A percentile compares a stretch with the other conserved stretches of the same genome.
These are phyloP conservation scores for Montipora capitata DNA, from an alignment of 92 coral and sea anemone species.

Conservation along the genomic window DNA sequence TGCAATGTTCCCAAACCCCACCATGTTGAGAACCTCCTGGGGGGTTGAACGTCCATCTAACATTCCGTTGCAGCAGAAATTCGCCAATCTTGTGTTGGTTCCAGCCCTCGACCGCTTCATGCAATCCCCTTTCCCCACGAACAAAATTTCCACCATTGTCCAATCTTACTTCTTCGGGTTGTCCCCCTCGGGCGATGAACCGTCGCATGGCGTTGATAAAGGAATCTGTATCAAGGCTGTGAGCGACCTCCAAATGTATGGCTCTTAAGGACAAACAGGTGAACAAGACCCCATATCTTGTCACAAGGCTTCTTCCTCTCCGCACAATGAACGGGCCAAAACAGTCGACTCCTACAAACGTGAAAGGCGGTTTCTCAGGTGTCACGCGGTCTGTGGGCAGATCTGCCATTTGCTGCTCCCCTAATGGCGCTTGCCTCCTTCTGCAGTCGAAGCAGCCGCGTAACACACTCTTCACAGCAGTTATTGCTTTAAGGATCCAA, in stretches of 20 bases:
- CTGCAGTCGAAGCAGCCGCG: constrained; percentile 44
- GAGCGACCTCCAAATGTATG: constrained; percentile 1
- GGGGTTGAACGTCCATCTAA: too few species aligned
- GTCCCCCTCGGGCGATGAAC: not conserved
- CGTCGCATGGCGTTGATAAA: too few species aligned
- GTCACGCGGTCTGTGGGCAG: constrained; percentile 46
- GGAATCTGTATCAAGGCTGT: not conserved
- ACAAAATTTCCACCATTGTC: too few species aligned
- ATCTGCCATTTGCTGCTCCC: constrained; percentile 70
- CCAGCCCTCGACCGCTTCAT: constrained; percentile 25
- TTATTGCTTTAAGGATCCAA: constrained; percentile 35
- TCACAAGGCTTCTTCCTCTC: too few species aligned
- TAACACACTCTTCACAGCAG: not conserved
- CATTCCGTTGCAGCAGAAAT: constrained; percentile 50
- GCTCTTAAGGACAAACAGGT: too few species aligned
- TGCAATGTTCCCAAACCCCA: too few species aligned
- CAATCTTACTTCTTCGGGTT: too few species aligned
- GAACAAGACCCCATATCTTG: too few species aligned
- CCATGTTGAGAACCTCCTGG: too few species aligned
- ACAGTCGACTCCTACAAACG: not conserved
- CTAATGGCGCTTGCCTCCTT: constrained; percentile 50
- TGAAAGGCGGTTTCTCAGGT: constrained; percentile 58
- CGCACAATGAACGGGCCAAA: too few species aligned
- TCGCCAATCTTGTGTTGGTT: constrained; percentile 58
- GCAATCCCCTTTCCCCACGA: constrained; percentile 66